Evolutionary conservation across 2,797 vertebrate species (phyloP).

Genomic region (Pseudocheirus occidentalis): DNA sequence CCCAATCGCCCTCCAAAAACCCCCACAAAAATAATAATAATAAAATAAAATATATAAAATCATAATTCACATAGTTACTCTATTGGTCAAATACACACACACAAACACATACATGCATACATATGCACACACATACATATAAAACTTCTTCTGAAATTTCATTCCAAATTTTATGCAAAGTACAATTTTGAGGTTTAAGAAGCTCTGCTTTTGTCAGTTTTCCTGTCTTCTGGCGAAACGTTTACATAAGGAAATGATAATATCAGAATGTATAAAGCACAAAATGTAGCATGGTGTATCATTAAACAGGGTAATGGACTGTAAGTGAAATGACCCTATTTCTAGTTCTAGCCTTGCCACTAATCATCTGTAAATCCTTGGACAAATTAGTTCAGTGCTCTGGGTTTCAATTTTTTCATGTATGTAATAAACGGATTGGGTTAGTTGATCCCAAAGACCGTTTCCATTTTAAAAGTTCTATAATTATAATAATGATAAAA

Average conservation of each 20-base stretch:
- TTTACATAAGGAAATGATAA: not conserved
- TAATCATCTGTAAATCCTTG: not conserved
- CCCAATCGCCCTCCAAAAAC: no score
- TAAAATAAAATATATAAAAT: not conserved
- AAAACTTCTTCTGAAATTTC: not conserved
- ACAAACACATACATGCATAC: not conserved
- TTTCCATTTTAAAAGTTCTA: not conserved
- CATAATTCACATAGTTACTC: not conserved
- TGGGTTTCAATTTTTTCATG: not conserved
- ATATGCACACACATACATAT: not conserved
- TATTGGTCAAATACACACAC: not conserved
- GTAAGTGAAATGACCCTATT: not conserved
- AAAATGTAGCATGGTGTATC: not conserved
- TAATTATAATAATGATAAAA: not conserved
- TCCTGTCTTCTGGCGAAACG: not conserved
- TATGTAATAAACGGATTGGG: not conserved
- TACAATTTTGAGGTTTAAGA: not conserved
- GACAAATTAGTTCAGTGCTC: not conserved
- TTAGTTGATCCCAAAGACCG: not conserved
- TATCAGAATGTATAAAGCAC: not conserved
- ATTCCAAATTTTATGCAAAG: not conserved
- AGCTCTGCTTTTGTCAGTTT: not conserved
- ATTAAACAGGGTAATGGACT: not conserved
- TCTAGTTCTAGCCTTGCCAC: not conserved
- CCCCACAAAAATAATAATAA: no score